phyloP scores from a whole-genome alignment of 2,113 vertebrate species.

The Octodon degus region DNA sequence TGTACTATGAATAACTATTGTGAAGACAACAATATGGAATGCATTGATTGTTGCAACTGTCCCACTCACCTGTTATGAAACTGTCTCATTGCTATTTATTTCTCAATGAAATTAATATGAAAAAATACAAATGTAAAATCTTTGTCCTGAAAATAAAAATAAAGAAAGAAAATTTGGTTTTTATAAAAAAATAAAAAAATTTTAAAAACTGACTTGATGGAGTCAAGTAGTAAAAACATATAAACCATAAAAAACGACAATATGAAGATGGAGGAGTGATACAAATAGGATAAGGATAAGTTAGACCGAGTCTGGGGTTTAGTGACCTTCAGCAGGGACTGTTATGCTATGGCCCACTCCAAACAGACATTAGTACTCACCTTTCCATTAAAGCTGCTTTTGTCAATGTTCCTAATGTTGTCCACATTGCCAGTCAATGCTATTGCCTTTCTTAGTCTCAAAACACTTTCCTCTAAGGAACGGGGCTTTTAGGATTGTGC shows the following conservation, averaged over 20 bases:
- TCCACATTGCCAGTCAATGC: not conserved
- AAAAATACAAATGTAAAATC: too few relatives aligned
- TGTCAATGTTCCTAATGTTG: not conserved
- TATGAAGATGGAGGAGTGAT: not conserved
- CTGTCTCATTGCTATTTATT: too few relatives aligned
- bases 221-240: not conserved
- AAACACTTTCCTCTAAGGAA: not conserved
- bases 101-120: too few relatives aligned
- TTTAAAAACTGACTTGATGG: conserved; percentile 25
- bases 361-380: not conserved
- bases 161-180: too few relatives aligned
- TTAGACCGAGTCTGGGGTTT: conserved; percentile 31
- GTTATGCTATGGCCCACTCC: not conserved
- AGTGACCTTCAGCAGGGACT: not conserved
- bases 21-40: too few relatives aligned
- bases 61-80: too few relatives aligned
- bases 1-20: too few relatives aligned
- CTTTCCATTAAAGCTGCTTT: conserved; percentile 18
- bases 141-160: too few relatives aligned
- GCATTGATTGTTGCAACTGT: too few relatives aligned
- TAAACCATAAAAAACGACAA: not conserved
- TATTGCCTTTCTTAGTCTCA: not conserved
- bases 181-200: too few relatives aligned
- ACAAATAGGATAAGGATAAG: not conserved
- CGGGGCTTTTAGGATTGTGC: not conserved